These are phyloP conservation scores for Drosophila diplacantha DNA, from an alignment of 2,888 invertebrate species.

Conservation along the genomic window DNA sequence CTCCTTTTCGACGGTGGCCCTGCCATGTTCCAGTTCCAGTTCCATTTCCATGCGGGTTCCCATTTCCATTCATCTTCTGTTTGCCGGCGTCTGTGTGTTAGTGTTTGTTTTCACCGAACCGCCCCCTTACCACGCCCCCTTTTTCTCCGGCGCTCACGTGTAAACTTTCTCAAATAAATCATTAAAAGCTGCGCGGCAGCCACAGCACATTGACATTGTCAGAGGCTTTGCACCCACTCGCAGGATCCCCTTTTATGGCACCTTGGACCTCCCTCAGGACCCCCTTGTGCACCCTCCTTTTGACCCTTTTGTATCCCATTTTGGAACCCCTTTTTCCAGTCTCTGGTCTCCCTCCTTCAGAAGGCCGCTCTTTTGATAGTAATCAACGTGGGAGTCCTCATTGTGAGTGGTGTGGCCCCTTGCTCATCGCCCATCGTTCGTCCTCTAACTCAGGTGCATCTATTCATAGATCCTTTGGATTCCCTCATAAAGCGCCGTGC, in stretches of 20 bases:
- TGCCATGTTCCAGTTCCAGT: conserved; percentile 26
- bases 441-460: conserved; percentile 35
- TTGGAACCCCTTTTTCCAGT: conserved; percentile 13
- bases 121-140: conserved; percentile 31
- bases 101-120: conserved; percentile 49
- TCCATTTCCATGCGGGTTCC: conserved; percentile 21
- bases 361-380: conserved; percentile 63
- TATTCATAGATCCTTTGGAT: conserved; percentile 64
- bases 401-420: conserved; percentile 51
- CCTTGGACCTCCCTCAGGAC: background rate
- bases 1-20: conserved; percentile 1
- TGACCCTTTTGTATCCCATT: conserved; percentile 14
- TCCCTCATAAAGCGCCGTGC: conserved; percentile 67
- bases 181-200: conserved; percentile 65
- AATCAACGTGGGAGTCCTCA: conserved; percentile 70
- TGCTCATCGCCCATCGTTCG: conserved; percentile 6
- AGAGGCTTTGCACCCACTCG: conserved; percentile 43
- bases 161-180: conserved; percentile 74
- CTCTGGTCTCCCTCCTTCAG: conserved; percentile 8
- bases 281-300: conserved; percentile 41
- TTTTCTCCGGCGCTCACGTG: conserved; percentile 65
- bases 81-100: conserved; percentile 33
- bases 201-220: conserved; percentile 70
- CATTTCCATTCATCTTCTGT: conserved; percentile 53
- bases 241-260: conserved; percentile 6